phyloP scores from a whole-genome alignment of 2,888 invertebrate genomes.

The Yponomeuta evonymella region DNA sequence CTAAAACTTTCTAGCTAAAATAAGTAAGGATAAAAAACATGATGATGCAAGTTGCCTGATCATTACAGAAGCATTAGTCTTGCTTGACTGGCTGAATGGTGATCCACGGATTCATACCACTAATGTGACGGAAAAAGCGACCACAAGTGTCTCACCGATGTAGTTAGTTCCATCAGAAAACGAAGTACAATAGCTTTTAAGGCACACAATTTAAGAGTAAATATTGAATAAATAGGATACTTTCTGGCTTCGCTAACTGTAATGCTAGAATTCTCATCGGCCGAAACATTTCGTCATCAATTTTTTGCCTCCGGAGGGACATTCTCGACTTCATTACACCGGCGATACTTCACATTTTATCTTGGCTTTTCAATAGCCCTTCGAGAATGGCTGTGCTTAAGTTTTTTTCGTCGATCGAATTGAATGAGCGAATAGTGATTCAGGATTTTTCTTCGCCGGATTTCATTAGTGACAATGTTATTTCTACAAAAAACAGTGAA shows the following conservation, averaged over 20 bases:
- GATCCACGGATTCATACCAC: neutral
- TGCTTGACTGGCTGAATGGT: neutral
- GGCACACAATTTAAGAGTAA: no score
- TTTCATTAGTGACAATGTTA: neutral
- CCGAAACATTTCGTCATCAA: slow-evolving; percentile 9
- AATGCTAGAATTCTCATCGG: neutral
- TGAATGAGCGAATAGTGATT: neutral
- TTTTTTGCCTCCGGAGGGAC: slow-evolving; percentile 12
- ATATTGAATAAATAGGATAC: no score
- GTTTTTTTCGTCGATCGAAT: slow-evolving; percentile 4
- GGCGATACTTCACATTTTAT: slow-evolving; percentile 6
- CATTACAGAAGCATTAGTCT: neutral
- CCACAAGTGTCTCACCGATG: no score
- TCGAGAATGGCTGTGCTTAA: neutral
- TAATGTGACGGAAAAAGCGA: no score
- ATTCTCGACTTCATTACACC: slow-evolving; percentile 9
- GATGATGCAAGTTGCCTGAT: neutral
- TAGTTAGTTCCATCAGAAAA: no score
- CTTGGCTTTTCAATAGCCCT: neutral
- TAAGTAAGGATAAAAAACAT: neutral
- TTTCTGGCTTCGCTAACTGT: no score
- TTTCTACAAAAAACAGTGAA: neutral
- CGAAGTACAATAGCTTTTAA: no score
- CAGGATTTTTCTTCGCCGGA: neutral
- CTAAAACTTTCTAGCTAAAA: neutral